These are phyloP conservation scores for Enteromius argenteus DNA, from an alignment of 2,797 vertebrate genomes.

Conservation along the genomic window DNA sequence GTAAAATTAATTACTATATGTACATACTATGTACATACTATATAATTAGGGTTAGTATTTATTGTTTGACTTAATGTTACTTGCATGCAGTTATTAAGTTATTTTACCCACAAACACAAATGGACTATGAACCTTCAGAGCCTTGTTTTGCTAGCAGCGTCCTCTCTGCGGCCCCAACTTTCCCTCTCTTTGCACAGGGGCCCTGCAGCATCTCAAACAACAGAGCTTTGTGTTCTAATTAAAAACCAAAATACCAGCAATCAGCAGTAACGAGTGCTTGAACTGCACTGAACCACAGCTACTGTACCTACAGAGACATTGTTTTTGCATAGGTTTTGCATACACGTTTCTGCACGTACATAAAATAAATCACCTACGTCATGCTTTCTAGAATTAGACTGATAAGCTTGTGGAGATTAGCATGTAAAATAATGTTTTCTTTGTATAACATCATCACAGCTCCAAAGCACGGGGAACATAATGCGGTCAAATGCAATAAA, in stretches of 20 bases:
- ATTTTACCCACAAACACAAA: not conserved
- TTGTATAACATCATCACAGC: not conserved
- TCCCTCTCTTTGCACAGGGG: not conserved
- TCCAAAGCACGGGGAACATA: not conserved
- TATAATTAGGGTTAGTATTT: not conserved
- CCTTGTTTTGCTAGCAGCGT: not conserved
- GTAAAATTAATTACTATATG: too few relatives aligned
- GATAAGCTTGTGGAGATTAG: conserved; percentile 15
- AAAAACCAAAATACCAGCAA: conserved; percentile 13
- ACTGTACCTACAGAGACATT: not conserved
- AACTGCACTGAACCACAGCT: conserved; percentile 11
- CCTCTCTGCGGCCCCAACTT: not conserved
- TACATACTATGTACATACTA: not conserved
- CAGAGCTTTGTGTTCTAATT: conserved; percentile 30
- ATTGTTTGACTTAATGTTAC: not conserved
- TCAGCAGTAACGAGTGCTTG: conserved; percentile 16
- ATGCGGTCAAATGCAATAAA: not conserved
- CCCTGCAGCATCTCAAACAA: conserved; percentile 28
- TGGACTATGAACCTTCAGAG: not conserved
- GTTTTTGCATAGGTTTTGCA: not conserved
- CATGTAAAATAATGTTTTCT: conserved; percentile 12
- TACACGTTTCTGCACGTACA: not conserved
- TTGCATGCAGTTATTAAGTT: not conserved
- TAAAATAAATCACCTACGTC: not conserved
- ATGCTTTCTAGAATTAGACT: not conserved